Evolutionary conservation across 1,140 invertebrate species (phyloP).

Genomic region (Drosophila arizonae): DNA sequence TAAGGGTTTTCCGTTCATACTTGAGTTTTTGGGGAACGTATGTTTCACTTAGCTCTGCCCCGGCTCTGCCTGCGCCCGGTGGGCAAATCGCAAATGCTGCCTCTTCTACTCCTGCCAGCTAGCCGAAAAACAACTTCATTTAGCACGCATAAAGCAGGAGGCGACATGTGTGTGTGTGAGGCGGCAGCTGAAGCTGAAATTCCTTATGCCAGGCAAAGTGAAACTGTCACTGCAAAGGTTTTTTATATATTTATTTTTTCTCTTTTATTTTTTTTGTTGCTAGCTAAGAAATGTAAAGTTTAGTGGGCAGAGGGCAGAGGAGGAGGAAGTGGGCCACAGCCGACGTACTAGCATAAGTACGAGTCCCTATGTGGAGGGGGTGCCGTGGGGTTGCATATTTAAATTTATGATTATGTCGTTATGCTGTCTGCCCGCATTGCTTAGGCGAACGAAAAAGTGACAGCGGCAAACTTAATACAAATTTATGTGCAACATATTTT

Average conservation of each 20-base stretch:
- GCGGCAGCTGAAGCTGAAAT: conserved; percentile 55
- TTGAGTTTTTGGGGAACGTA: background rate
- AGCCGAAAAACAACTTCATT: conserved; percentile 62
- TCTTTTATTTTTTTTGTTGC: conserved; percentile 19
- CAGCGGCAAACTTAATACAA: conserved; percentile 80
- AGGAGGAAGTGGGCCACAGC: background rate
- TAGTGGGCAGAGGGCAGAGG: background rate
- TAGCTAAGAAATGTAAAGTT: conserved; percentile 61
- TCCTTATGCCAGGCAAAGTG: conserved; percentile 72
- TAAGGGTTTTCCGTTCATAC: background rate
- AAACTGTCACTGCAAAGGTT: conserved; percentile 76
- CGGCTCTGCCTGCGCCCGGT: background rate
- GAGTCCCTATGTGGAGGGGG: conserved; percentile 8
- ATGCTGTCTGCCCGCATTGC: conserved; percentile 75
- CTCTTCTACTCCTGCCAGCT: background rate
- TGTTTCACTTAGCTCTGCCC: background rate
- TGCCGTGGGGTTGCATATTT: conserved; percentile 71
- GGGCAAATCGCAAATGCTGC: conserved; percentile 1
- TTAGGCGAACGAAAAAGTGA: conserved; percentile 71
- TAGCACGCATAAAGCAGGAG: conserved; percentile 70
- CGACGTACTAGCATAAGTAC: conserved; percentile 6
- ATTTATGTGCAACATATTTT: conserved; percentile 81
- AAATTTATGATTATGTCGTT: conserved; percentile 82
- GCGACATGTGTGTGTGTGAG: conserved; percentile 60
- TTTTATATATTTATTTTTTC: conserved; percentile 27